Percentiles rank a stretch among this genome's conserved stretches.
These are phyloP conservation scores for Drepanosiphum platanoidis DNA, from an alignment of 2,888 invertebrate species.

Conservation along the genomic window DNA sequence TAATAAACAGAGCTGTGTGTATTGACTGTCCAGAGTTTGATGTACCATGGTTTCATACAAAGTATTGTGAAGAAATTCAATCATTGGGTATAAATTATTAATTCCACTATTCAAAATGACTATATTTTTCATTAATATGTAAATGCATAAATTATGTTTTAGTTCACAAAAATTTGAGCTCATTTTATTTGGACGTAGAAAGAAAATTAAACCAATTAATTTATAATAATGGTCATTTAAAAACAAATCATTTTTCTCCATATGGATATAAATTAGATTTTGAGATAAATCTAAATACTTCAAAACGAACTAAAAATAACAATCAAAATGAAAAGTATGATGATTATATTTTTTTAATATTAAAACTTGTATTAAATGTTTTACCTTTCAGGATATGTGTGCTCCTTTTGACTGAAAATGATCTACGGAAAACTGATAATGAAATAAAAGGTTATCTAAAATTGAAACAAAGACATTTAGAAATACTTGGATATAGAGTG, in stretches of 20 bases:
- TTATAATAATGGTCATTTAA: constrained; percentile 65
- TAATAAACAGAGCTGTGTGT: constrained; percentile 74
- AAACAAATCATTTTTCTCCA: constrained; percentile 67
- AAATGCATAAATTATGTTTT: constrained; percentile 59
- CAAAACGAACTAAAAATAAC: not conserved
- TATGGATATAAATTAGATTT: constrained; percentile 70
- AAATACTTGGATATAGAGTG: constrained; percentile 74
- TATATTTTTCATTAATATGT: constrained; percentile 9
- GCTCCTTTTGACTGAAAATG: constrained; percentile 68
- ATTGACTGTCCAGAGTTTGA: constrained; percentile 74
- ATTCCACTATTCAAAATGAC: constrained; percentile 33
- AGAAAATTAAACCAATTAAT: constrained; percentile 65
- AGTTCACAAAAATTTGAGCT: constrained; percentile 63
- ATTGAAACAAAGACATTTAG: constrained; percentile 72
- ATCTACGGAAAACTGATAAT: constrained; percentile 68
- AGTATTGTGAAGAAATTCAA: constrained; percentile 71
- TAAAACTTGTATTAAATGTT: not conserved
- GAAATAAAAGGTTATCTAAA: constrained; percentile 69
- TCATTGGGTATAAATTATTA: constrained; percentile 67
- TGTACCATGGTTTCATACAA: constrained; percentile 76
- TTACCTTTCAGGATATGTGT: constrained; percentile 68
- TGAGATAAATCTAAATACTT: constrained; percentile 65
- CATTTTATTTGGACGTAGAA: constrained; percentile 64
- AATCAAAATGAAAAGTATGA: constrained; percentile 24
- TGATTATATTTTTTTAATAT: constrained; percentile 1